phyloP scores from a whole-genome alignment of 2,888 invertebrate species.

The Bugulina stolonifera region DNA sequence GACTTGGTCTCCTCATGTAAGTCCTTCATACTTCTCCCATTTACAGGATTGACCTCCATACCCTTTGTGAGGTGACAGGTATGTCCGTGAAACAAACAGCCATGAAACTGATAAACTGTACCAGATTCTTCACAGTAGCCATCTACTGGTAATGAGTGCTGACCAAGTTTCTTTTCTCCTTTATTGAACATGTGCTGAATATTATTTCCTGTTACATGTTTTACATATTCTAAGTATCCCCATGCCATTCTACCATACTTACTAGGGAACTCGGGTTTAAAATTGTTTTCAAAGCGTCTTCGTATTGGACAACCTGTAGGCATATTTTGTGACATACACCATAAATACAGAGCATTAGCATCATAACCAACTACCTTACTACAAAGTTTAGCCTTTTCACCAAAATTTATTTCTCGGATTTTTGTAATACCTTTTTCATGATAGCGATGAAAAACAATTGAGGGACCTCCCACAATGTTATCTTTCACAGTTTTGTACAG shows the following conservation, averaged over 20 bases:
- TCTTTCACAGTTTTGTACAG: not conserved
- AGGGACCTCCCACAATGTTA: not conserved
- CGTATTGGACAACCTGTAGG: not conserved
- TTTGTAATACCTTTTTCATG: slow-evolving; percentile 3
- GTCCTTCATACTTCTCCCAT: not conserved
- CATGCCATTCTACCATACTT: not conserved
- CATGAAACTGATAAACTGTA: not conserved
- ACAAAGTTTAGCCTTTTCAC: not conserved
- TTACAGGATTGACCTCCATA: not conserved
- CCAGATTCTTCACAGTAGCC: not conserved
- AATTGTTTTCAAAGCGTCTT: not conserved
- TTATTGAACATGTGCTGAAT: not conserved
- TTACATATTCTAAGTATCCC: not conserved
- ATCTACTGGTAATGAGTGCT: not conserved
- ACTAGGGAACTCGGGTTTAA: not conserved
- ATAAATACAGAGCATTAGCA: not conserved
- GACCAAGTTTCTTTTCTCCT: not conserved
- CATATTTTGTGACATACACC: not conserved
- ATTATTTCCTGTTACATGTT: not conserved
- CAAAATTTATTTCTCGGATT: not conserved
- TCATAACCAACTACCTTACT: not conserved
- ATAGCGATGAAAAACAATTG: not conserved
- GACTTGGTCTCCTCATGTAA: not conserved
- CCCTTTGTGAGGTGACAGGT: not conserved
- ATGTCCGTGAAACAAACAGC: slow-evolving; percentile 7